Percentiles rank a stretch among this genome's conserved stretches.
Evolutionary conservation across 2,113 vertebrate genomes (phyloP).

Genomic region (Podarcis cretensis): DNA sequence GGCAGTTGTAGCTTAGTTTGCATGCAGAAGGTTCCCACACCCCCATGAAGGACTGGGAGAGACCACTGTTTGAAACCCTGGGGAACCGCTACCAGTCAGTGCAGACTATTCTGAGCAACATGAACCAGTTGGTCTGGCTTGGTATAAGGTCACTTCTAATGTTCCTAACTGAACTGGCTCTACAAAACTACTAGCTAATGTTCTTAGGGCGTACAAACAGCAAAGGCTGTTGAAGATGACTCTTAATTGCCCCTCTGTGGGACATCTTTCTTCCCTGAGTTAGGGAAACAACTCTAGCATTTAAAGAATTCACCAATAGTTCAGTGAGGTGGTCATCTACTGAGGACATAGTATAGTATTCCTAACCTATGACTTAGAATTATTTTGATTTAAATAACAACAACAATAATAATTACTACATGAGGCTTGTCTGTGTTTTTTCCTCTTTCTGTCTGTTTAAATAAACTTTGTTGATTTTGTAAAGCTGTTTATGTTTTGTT

Average conservation of each 20-base stretch:
- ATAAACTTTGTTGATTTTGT: neutral
- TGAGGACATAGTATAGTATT: neutral
- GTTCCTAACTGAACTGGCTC: neutral
- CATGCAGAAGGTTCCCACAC: neutral
- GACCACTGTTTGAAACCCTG: neutral
- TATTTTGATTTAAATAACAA: neutral
- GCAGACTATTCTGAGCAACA: too few relatives aligned
- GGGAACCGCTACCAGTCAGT: neutral
- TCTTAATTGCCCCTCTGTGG: neutral
- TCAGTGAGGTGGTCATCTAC: neutral
- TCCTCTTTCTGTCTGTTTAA: neutral
- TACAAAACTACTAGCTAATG: neutral
- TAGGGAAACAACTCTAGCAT: neutral
- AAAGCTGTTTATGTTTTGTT: neutral
- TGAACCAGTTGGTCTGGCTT: neutral
- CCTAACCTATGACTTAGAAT: neutral
- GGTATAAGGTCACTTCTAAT: neutral
- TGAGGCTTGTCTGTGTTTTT: neutral
- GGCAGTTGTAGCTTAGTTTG: neutral
- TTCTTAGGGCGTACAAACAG: neutral
- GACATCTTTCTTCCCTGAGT: neutral
- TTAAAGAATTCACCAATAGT: neutral
- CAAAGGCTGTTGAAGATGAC: neutral
- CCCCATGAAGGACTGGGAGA: neutral
- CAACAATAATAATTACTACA: neutral